Percentiles rank a stretch among this genome's conserved stretches.
Conservation (phyloP, 1,140 invertebrate genomes). For the Drosophila kurseongensis region DNA sequence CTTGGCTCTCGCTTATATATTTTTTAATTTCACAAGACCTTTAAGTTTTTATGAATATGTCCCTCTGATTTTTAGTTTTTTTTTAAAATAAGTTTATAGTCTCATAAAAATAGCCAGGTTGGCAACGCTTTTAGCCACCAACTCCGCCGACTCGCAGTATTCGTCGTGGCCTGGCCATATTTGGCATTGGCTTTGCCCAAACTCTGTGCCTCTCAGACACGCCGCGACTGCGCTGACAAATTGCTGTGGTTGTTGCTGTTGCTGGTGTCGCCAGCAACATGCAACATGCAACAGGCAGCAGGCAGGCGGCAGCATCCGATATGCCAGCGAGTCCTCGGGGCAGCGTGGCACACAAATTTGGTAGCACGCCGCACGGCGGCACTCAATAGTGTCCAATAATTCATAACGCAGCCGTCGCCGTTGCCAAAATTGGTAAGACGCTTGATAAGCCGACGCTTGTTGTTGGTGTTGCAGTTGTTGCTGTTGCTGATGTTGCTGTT, state of each 20-base stretch:
- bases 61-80: not conserved
- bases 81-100: not conserved
- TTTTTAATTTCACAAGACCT: no score
- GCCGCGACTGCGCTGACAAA: conserved; percentile 74
- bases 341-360: conserved; percentile 78
- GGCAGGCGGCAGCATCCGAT: conserved; percentile 47
- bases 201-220: conserved; percentile 68
- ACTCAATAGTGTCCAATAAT: conserved; percentile 82
- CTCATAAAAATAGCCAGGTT: conserved; percentile 13
- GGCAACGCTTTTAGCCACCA: conserved; percentile 24
- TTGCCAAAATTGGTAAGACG: conserved; percentile 76
- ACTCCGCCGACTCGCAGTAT: conserved; percentile 37
- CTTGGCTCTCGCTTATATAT: no score
- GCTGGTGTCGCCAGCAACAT: conserved; percentile 68
- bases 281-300: conserved; percentile 33
- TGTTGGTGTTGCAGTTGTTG: conserved; percentile 16
- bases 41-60: no score
- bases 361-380: conserved; percentile 76
- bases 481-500: not conserved
- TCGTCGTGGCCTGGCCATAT: conserved; percentile 68
- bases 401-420: conserved; percentile 69
- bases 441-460: conserved; percentile 64
- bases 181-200: conserved; percentile 82
- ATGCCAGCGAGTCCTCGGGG: conserved; percentile 65
- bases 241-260: conserved; percentile 58